Conservation (phyloP, 2,888 invertebrate species). For the Platycnemis pennipes region DNA sequence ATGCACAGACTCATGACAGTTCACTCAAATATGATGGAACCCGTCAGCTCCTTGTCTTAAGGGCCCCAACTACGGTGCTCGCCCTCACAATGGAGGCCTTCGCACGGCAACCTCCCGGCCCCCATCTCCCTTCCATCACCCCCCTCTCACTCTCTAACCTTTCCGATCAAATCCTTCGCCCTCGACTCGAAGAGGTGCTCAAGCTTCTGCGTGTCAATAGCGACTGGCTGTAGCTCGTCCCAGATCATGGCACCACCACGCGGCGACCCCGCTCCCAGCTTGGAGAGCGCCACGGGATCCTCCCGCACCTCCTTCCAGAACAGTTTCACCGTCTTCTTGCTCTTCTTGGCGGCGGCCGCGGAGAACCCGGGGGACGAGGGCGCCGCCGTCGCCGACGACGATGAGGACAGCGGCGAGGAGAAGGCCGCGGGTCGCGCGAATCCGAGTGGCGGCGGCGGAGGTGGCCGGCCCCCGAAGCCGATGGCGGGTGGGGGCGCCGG, state of each 20-base stretch:
- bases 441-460: conserved; percentile 80
- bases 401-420: conserved; percentile 74
- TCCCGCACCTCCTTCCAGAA: conserved; percentile 98
- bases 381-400: conserved; percentile 74
- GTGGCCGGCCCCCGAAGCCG: conserved; percentile 76
- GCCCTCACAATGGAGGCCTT: neutral
- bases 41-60: neutral
- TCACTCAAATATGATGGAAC: neutral
- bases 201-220: conserved; percentile 94
- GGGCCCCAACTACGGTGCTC: neutral
- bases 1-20: neutral
- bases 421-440: conserved; percentile 74
- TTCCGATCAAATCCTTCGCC: conserved; percentile 96
- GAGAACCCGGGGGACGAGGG: conserved; percentile 72
- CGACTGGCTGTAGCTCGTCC: conserved; percentile 93
- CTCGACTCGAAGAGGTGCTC: conserved; percentile 98
- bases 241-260: conserved; percentile 86
- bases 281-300: conserved; percentile 84
- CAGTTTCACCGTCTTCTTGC: conserved; percentile 97
- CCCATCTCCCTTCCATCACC: neutral
- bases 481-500: conserved; percentile 79
- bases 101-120: neutral
- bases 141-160: conserved; percentile 83
- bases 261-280: conserved; percentile 76
- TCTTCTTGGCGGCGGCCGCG: conserved; percentile 83